Evolutionary conservation across 2,888 invertebrate species (phyloP).

Genomic region (Zonitis immaculata): DNA sequence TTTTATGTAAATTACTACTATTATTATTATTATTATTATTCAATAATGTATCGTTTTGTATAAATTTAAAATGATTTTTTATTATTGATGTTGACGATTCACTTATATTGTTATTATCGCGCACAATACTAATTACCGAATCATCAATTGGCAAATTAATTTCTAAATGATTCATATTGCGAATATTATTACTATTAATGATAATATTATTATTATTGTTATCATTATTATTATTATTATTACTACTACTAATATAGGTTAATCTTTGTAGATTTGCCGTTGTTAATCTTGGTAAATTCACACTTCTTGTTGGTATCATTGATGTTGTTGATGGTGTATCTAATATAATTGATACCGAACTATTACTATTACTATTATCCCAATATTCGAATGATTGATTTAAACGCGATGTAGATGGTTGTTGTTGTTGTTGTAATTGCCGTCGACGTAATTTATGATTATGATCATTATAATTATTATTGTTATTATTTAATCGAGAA

Average conservation of each 20-base stretch:
- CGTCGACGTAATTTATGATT: conserved; percentile 39
- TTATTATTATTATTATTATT: conserved; percentile 23
- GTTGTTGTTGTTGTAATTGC: conserved; percentile 13
- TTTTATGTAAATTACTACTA: conserved; percentile 26
- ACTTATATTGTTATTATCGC: conserved; percentile 38
- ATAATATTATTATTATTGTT: too few relatives aligned
- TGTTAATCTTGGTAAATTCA: not conserved
- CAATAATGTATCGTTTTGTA: conserved; percentile 45
- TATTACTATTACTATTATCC: conserved; percentile 49
- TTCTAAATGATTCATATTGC: not conserved
- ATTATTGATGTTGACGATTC: conserved; percentile 45
- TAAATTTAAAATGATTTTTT: conserved; percentile 55
- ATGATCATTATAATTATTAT: not conserved
- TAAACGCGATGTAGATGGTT: conserved; percentile 33
- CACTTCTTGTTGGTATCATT: conserved; percentile 14
- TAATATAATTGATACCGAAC: conserved; percentile 49
- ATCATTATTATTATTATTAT: not conserved
- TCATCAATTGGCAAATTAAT: conserved; percentile 14
- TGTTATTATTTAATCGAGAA: conserved; percentile 22
- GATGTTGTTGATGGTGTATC: conserved; percentile 29
- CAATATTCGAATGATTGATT: conserved; percentile 34
- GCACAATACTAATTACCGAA: conserved; percentile 21
- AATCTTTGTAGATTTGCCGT: not conserved
- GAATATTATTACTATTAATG: too few relatives aligned
- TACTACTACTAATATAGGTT: too few relatives aligned